Evolutionary conservation across 2,888 invertebrate species (phyloP), one percentile per base, ranked within the genome.

Genomic region (Tholera decimalis): DNA sequence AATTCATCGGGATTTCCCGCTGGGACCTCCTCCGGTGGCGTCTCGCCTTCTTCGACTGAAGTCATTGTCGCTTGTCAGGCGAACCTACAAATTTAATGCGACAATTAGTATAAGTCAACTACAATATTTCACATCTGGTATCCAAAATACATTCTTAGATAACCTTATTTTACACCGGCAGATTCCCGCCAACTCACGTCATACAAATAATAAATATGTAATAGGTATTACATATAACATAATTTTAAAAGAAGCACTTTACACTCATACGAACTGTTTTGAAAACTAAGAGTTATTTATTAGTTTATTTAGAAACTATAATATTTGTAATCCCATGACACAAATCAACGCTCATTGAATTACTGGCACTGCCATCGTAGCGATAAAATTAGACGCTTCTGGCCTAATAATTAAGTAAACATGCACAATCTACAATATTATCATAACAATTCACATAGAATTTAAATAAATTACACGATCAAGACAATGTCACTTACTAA

Each of bases 1-100:
- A 97, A 93, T 83, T 96, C 96, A 26, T 96, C 96, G 49, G 97
- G 97, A 85, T 97, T 94, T 69, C 94, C 95, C 55, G 88, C 82
- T 33, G 92, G 89, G 20, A 93, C 86, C 59, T 94, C 94, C 64
- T 92, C 93, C 13, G 89, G 60, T 54, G 89, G 80, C 44, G 89
- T 79, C 55, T 93, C 94, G 46, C 91, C 89, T 85, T 93, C 95
- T 76, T 94, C 95, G 59, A 91, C 80, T 41, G 94, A 89, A 73
- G 91, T 91, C 95, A 95, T 95, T 75, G 50, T 87, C 57, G 53
- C 28, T 50, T 62, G 60, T 74, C 64, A 62, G 24, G 51, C 55
- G 2, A 66, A 54, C 64, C 67, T 68, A 72, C 26, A 60, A 72
- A 64, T 53, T 51, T 4, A 62, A 30, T 13, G 11, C 15, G 4